Evolutionary conservation across 2,113 vertebrate genomes (phyloP), one percentile per base, ranked within the genome.

Genomic region (Butastur rufipennis): DNA sequence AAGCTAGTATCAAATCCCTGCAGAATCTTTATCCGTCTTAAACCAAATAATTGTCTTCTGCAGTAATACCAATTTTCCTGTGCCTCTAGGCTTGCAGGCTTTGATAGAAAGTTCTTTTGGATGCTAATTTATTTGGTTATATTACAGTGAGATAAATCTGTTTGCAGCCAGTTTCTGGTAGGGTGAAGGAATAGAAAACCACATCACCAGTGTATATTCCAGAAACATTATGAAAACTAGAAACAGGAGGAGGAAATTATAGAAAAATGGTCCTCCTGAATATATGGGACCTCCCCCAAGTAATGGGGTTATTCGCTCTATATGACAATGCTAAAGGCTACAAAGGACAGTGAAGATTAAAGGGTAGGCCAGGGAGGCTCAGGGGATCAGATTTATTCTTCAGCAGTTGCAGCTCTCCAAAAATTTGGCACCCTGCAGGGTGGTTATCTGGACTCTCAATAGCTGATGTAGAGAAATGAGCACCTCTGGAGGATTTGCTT

Each of bases 41-140:
- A 97, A 96, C 65, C 85, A 95, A 96, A 96, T 96, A 95, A 97
- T 96, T 97, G 97, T 96, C 93, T 96, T 84, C 85, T 94, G 43
- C 91, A 95, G 88, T 67, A 87, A 94, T 86, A 95, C 90, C 85
- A 94, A 66, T 97, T 95, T 95, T 94, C 81, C 74, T 65, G 40
- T 87, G 95, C 92, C 97, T 92, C 77, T 58, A 68, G 96, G 95
- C 93, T 94, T 90, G 50, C 27, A 17, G 55, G 26, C 67, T 95
- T 95, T 82, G 65, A 91, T 67, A 86, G 58, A 63, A 94, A 88
- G 84, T 93, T 97, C 74, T 86, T 93, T 86, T 65, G 66, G 95
- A 88, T 96, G 93, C 77, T 97, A 94, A 96, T 96, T 95, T 96
- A 95, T 97, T 96, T 97, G 73, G 62, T 95, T 96, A 72, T 71